Evolutionary conservation across 2,888 invertebrate genomes (phyloP).

Genomic region (Smittia aterrima): DNA sequence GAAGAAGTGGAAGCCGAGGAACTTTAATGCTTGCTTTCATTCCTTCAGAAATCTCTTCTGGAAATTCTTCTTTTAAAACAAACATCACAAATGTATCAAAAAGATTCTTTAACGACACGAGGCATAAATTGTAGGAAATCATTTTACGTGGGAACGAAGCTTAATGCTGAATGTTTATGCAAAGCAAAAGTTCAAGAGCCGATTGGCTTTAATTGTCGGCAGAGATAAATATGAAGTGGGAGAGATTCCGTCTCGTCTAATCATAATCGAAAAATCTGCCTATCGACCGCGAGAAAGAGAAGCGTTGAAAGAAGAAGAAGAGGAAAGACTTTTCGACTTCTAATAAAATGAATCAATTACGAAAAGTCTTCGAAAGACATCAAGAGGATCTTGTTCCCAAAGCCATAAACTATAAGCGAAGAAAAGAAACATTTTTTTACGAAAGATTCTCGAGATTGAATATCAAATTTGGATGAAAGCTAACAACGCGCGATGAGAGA

Average conservation of each 20-base stretch:
- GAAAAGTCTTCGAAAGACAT: constrained; percentile 30
- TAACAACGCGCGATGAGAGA: constrained; percentile 21
- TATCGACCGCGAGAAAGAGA: not conserved
- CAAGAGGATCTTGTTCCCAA: constrained; percentile 40
- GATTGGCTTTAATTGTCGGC: not conserved
- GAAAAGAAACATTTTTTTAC: not conserved
- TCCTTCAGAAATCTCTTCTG: no score
- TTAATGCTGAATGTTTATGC: not conserved
- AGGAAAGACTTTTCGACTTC: not conserved
- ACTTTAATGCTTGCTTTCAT: no score
- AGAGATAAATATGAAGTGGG: not conserved
- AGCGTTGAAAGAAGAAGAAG: not conserved
- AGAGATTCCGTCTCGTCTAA: not conserved
- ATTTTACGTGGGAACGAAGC: no score
- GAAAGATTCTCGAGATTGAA: constrained; percentile 20
- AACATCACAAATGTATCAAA: no score
- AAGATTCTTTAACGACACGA: no score
- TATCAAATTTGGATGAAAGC: constrained; percentile 23
- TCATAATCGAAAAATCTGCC: not conserved
- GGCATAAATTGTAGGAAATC: no score
- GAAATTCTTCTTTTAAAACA: no score
- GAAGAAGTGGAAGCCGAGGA: no score
- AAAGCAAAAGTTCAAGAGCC: not conserved
- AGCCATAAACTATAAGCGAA: constrained; percentile 32
- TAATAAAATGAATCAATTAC: constrained; percentile 41